These are phyloP conservation scores for Phainopepla nitens DNA, from an alignment of 2,113 vertebrate genomes.

Conservation along the genomic window DNA sequence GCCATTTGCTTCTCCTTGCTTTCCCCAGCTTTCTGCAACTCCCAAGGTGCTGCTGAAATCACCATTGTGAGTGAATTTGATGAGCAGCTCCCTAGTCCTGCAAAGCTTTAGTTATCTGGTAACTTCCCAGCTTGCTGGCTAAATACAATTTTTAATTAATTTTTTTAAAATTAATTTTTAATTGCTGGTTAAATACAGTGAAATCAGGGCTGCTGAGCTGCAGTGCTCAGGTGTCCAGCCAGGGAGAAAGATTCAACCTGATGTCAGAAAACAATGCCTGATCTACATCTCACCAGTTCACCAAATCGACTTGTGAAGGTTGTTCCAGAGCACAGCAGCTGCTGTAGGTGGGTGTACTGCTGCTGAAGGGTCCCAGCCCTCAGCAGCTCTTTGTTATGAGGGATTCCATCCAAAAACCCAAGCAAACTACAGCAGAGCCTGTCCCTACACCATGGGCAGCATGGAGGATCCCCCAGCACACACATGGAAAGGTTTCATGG, in stretches of 20 bases:
- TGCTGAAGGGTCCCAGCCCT: background rate
- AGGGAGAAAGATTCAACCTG: background rate
- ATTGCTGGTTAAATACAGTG: background rate
- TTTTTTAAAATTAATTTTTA: too few relatives aligned
- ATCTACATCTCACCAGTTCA: background rate
- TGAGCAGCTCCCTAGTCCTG: background rate
- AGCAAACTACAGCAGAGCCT: background rate
- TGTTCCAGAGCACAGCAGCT: background rate
- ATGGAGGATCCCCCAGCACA: rapidly evolving
- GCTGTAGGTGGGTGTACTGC: background rate
- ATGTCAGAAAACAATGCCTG: background rate
- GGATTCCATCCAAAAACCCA: background rate
- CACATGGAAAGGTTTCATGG: background rate
- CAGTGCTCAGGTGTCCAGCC: background rate
- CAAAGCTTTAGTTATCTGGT: constrained; percentile 1
- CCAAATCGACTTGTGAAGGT: background rate
- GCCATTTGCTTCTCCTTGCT: background rate
- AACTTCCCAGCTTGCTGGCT: background rate
- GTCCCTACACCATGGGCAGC: rapidly evolving
- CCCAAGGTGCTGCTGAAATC: background rate
- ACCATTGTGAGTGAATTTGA: background rate
- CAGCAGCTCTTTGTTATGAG: rapidly evolving
- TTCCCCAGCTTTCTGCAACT: background rate
- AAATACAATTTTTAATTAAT: background rate
- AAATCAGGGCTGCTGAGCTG: background rate